A percentile compares a stretch with the other conserved stretches of the same genome.
Conservation (phyloP, 2,888 invertebrate genomes). For the Hipparchia semele region DNA sequence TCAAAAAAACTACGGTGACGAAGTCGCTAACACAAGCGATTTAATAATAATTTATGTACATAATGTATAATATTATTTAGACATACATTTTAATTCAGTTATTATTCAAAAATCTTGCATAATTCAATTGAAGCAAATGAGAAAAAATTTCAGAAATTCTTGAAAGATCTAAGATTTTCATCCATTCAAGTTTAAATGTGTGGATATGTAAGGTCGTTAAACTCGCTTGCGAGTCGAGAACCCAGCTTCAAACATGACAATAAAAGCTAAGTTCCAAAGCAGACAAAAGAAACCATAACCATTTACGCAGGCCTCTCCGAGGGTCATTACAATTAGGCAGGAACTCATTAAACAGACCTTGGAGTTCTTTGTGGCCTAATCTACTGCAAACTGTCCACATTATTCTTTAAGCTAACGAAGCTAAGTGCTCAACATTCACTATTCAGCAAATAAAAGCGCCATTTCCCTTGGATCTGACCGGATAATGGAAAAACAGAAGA, state of each 20-base stretch:
- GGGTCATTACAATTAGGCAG: conserved; percentile 30
- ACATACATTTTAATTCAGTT: too few relatives aligned
- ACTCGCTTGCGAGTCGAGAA: neutral
- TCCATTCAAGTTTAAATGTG: too few relatives aligned
- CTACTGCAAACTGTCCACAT: conserved; percentile 70
- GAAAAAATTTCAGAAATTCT: too few relatives aligned
- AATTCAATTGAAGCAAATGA: too few relatives aligned
- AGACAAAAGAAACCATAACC: conserved; percentile 16
- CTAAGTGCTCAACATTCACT: conserved; percentile 74
- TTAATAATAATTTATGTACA: too few relatives aligned
- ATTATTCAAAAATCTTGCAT: too few relatives aligned
- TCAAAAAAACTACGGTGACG: too few relatives aligned
- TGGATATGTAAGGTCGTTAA: too few relatives aligned
- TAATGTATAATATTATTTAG: too few relatives aligned
- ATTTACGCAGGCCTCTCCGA: conserved; percentile 19
- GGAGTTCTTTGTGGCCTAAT: conserved; percentile 47
- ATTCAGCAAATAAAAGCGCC: conserved; percentile 78
- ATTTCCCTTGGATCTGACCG: conserved; percentile 71
- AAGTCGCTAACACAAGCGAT: too few relatives aligned
- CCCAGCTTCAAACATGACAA: neutral
- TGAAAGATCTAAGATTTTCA: too few relatives aligned
- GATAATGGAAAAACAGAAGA: conserved; percentile 78
- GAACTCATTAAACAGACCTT: conserved; percentile 19
- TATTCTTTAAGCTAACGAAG: conserved; percentile 70
- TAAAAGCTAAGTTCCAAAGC: neutral